Evolutionary conservation across 2,888 invertebrate species (phyloP).

Genomic region (Elysia crispata): DNA sequence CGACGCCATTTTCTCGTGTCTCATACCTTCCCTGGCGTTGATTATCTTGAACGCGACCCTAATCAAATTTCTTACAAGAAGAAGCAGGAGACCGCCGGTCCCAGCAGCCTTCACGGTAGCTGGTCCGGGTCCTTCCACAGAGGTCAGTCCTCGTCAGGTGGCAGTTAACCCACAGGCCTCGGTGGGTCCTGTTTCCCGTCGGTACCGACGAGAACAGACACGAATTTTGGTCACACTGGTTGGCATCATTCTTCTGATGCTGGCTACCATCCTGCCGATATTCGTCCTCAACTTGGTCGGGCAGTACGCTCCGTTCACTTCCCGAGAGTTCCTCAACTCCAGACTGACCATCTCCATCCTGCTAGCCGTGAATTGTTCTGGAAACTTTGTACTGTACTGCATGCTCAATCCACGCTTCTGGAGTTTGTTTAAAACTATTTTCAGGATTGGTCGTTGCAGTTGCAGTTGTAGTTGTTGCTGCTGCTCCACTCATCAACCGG

Average conservation of each 20-base stretch:
- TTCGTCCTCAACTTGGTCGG: conserved; percentile 47
- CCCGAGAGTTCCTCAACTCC: conserved; percentile 37
- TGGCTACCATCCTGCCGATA: conserved; percentile 50
- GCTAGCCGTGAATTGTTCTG: conserved; percentile 47
- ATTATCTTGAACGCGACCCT: conserved; percentile 47
- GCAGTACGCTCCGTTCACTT: conserved; percentile 31
- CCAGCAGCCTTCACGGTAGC: not conserved
- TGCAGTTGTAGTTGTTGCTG: no score
- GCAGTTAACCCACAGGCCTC: not conserved
- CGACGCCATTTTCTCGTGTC: conserved; percentile 45
- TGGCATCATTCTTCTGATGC: conserved; percentile 45
- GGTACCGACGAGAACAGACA: conserved; percentile 14
- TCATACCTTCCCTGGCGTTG: conserved; percentile 46
- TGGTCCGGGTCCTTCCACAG: not conserved
- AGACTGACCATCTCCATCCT: conserved; percentile 43
- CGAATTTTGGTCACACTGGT: conserved; percentile 44
- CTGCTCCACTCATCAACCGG: no score
- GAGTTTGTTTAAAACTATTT: conserved; percentile 32
- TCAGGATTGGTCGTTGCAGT: not conserved
- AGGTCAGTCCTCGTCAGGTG: no score
- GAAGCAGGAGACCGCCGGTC: conserved; percentile 10
- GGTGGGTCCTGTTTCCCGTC: not conserved
- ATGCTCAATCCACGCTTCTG: conserved; percentile 49
- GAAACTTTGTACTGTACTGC: conserved; percentile 52
- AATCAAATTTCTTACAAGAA: conserved; percentile 34